phyloP scores from a whole-genome alignment of 2,888 invertebrate genomes.

The Hydrotaea diabolus region DNA sequence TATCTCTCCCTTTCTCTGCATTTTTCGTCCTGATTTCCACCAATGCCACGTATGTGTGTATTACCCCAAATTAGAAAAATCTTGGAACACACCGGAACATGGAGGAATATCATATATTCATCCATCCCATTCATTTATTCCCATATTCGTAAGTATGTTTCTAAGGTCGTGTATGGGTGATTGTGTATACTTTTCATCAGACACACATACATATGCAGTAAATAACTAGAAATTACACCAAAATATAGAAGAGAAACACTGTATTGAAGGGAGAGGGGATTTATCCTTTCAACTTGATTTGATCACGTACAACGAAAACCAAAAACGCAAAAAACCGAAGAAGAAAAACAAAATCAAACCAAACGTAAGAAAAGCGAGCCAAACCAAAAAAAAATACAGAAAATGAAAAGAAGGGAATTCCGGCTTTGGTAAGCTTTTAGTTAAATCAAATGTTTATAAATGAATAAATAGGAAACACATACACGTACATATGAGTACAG shows the following conservation, averaged over 20 bases:
- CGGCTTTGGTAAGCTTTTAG: constrained; percentile 73
- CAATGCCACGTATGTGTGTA: too few relatives aligned
- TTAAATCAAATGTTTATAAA: constrained; percentile 73
- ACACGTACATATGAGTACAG: too few relatives aligned
- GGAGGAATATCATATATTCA: constrained; percentile 24
- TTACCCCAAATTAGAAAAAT: background rate
- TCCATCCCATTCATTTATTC: background rate
- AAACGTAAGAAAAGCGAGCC: background rate
- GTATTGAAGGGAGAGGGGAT: constrained; percentile 47
- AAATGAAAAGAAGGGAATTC: constrained; percentile 73
- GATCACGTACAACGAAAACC: constrained; percentile 78
- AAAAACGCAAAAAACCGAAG: constrained; percentile 28
- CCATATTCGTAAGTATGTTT: background rate
- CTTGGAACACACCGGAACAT: background rate
- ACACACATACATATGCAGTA: constrained; percentile 11
- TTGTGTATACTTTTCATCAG: background rate
- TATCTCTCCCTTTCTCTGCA: too few relatives aligned
- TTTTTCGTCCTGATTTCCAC: too few relatives aligned
- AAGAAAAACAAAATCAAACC: constrained; percentile 13
- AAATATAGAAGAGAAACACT: constrained; percentile 30
- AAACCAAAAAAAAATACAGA: background rate
- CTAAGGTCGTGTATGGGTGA: background rate
- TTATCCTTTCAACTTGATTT: constrained; percentile 81
- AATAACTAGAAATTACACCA: constrained; percentile 59
- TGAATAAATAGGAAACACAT: constrained; percentile 23